Conservation (phyloP, 2,113 vertebrate species). For the Macrotis lagotis region DNA sequence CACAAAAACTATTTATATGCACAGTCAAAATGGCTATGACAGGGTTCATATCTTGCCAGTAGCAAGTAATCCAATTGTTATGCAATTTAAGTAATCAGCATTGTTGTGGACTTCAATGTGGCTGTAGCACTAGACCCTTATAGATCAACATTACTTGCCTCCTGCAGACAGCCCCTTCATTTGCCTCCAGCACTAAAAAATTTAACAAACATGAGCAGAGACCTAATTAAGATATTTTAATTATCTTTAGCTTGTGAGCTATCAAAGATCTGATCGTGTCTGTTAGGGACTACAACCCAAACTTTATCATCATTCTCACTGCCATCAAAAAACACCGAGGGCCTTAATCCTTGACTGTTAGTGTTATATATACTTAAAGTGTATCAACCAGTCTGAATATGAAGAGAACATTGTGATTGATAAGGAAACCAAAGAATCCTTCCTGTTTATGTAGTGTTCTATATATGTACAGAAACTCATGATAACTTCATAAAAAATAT, state of each 20-base stretch:
- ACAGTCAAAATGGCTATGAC: no score
- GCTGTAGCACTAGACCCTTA: no score
- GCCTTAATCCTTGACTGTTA: slow-evolving; percentile 92
- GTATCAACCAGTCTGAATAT: slow-evolving; percentile 89
- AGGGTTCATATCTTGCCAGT: no score
- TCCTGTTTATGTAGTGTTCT: slow-evolving; percentile 92
- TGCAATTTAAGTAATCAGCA: no score
- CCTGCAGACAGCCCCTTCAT: no score
- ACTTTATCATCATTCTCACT: slow-evolving; percentile 89
- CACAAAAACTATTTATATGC: no score
- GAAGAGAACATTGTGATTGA: slow-evolving; percentile 93
- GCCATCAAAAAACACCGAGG: slow-evolving; percentile 88
- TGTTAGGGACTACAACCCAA: slow-evolving; percentile 90
- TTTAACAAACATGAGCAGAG: not conserved
- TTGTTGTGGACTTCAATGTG: no score
- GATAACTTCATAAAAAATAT: not conserved
- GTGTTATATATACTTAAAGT: slow-evolving; percentile 91
- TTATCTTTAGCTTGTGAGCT: not conserved
- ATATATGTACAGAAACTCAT: slow-evolving; percentile 86
- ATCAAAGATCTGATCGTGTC: slow-evolving; percentile 82
- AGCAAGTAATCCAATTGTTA: no score
- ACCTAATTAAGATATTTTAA: not conserved
- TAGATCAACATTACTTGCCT: no score
- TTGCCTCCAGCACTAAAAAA: no score
- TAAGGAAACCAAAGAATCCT: slow-evolving; percentile 92